Conservation (phyloP, 2,797 vertebrate species). For the Gorsachius magnificus region DNA sequence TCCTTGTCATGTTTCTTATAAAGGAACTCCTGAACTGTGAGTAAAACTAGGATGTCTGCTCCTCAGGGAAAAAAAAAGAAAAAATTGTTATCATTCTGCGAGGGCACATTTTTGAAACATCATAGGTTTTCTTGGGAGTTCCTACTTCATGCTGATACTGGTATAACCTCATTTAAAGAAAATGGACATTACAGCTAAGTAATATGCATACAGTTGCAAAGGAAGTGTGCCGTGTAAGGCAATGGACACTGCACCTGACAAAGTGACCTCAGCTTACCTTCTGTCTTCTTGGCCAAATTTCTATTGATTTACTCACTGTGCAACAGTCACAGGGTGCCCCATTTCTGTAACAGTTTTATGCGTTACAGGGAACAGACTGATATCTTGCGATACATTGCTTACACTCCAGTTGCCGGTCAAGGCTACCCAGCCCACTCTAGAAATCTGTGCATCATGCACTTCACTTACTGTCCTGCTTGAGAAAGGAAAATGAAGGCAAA, state of each 20-base stretch:
- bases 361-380: not conserved
- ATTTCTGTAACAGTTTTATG: not conserved
- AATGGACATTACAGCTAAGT: not conserved
- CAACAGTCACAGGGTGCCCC: not conserved
- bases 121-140: not conserved
- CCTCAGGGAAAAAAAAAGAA: not conserved
- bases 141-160: not conserved
- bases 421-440: not conserved
- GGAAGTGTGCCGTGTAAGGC: not conserved
- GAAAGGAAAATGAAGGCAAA: not conserved
- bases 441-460: not conserved
- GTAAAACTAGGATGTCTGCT: not conserved
- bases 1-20: not conserved
- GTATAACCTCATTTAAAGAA: not conserved
- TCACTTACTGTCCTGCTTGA: not conserved
- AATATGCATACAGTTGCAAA: not conserved
- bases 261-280: not conserved
- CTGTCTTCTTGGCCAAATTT: not conserved
- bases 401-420: not conserved
- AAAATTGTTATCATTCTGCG: not conserved
- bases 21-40: not conserved
- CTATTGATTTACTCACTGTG: not conserved
- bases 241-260: not conserved
- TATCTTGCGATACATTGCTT: accelerated
- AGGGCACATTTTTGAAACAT: not conserved